Conservation (phyloP, 2,113 vertebrate species). For the Pseudolaguvia tuberculata region DNA sequence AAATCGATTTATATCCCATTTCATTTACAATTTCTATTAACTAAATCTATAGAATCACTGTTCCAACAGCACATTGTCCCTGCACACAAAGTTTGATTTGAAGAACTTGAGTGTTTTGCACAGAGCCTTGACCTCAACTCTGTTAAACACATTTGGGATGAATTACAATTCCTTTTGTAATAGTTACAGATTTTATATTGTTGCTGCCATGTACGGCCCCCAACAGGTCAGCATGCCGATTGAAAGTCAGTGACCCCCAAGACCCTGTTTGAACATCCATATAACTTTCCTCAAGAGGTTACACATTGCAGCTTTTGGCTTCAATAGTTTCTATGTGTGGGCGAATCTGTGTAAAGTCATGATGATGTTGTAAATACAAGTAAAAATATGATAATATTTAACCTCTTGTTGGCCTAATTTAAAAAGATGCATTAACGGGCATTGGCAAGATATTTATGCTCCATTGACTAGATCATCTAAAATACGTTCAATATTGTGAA, state of each 20-base stretch:
- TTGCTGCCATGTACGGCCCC: not conserved
- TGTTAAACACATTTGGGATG: no score
- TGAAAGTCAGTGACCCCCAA: slow-evolving; percentile 6
- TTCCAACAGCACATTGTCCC: no score
- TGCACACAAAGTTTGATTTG: no score
- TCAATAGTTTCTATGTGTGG: not conserved
- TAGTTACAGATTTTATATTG: not conserved
- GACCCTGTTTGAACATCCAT: not conserved
- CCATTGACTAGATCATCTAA: not conserved
- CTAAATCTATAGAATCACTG: no score
- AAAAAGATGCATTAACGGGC: no score
- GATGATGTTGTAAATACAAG: not conserved
- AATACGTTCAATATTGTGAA: no score
- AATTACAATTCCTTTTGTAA: not conserved
- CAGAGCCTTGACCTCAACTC: no score
- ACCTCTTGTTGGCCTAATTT: not conserved
- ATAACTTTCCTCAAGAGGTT: slow-evolving; percentile 17
- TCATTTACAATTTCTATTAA: no score
- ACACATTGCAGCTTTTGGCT: slow-evolving; percentile 36
- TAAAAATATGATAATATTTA: not conserved
- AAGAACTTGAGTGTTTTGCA: no score
- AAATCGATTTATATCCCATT: no score
- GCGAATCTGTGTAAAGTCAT: not conserved
- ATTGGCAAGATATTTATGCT: no score
- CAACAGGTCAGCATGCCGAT: slow-evolving; percentile 4